Percentiles rank a stretch among this genome's conserved stretches.
These are phyloP conservation scores for Dasypogon diadema DNA, from an alignment of 2,888 invertebrate species.

Conservation along the genomic window DNA sequence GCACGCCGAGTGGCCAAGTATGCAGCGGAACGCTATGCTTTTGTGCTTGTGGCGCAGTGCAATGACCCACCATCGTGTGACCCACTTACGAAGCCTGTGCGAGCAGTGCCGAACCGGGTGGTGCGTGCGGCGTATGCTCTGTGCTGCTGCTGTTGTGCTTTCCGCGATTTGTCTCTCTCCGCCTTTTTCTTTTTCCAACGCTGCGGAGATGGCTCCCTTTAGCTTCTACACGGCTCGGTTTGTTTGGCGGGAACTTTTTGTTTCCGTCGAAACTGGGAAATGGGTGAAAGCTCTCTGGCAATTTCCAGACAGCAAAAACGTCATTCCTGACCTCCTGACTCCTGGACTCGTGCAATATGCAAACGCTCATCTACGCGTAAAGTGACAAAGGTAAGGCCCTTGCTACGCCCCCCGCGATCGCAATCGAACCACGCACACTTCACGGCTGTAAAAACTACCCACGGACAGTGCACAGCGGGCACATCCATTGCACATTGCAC, in stretches of 20 bases:
- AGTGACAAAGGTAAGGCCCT: background rate
- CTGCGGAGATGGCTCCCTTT: background rate
- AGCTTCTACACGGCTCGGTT: background rate
- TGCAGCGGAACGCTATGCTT: constrained; percentile 51
- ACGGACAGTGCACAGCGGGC: constrained; percentile 9
- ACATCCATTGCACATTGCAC: constrained; percentile 4
- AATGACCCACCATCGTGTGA: constrained; percentile 69
- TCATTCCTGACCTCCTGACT: background rate
- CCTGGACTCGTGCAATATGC: constrained; percentile 6
- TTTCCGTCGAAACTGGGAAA: background rate
- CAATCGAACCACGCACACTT: constrained; percentile 20
- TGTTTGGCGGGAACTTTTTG: constrained; percentile 15
- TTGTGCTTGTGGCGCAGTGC: constrained; percentile 62
- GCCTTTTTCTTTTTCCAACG: background rate
- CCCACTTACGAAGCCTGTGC: constrained; percentile 69
- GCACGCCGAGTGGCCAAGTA: constrained; percentile 47
- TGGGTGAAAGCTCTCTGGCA: constrained; percentile 24
- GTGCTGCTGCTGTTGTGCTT: background rate
- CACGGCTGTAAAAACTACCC: background rate
- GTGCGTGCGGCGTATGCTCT: background rate
- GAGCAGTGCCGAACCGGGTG: constrained; percentile 55
- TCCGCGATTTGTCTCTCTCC: background rate
- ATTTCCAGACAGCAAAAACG: background rate
- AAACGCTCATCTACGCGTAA: background rate
- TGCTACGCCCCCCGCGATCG: no score